Percentiles rank a stretch among this genome's conserved stretches.
Evolutionary conservation across 2,888 invertebrate genomes (phyloP).

Genomic region (Adineta ricciae): DNA sequence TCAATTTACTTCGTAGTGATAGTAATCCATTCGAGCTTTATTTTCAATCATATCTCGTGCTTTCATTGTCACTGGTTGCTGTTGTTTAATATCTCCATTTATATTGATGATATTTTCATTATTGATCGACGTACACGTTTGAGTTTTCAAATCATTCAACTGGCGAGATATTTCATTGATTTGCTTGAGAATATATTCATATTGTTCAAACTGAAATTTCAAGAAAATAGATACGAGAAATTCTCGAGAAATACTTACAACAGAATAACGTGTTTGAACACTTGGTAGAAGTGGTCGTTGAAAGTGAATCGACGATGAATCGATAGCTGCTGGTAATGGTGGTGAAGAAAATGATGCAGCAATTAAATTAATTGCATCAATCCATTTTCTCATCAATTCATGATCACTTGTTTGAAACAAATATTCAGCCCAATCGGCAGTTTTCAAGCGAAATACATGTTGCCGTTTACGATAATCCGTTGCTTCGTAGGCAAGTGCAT

Average conservation of each 20-base stretch:
- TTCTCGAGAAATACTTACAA: not conserved
- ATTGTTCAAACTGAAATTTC: constrained; percentile 11
- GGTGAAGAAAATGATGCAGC: constrained; percentile 91
- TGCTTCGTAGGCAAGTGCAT: constrained; percentile 83
- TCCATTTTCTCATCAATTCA: constrained; percentile 83
- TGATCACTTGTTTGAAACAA: constrained; percentile 74
- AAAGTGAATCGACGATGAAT: constrained; percentile 78
- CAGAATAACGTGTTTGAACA: constrained; percentile 61
- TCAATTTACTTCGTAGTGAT: not conserved
- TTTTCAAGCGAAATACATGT: constrained; percentile 89
- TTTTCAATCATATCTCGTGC: not conserved
- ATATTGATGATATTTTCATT: not conserved
- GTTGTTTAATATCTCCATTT: not conserved
- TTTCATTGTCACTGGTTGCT: not conserved
- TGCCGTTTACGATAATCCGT: constrained; percentile 83
- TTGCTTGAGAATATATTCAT: not conserved
- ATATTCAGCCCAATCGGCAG: constrained; percentile 92
- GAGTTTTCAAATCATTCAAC: not conserved
- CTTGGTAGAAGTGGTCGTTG: constrained; percentile 86
- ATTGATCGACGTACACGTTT: not conserved
- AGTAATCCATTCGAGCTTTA: not conserved
- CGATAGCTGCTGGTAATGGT: constrained; percentile 81
- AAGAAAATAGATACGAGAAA: not conserved
- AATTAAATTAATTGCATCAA: constrained; percentile 92
- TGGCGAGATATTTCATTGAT: not conserved